A percentile compares a stretch with the other conserved stretches of the same genome.
phyloP scores from a whole-genome alignment of 1,140 invertebrate genomes.

The Gryllus bimaculatus region DNA sequence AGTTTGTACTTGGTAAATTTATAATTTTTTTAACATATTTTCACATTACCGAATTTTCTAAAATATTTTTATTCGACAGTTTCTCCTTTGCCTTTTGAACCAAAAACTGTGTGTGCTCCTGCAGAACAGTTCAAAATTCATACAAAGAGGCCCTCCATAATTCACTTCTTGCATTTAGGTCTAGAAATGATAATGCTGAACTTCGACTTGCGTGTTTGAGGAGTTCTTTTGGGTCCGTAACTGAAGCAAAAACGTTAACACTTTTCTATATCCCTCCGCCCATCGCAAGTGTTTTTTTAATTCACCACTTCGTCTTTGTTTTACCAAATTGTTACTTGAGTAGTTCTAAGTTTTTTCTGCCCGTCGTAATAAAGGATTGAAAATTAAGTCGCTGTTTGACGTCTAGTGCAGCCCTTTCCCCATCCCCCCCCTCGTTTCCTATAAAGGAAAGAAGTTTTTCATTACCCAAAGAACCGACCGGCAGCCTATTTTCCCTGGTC shows the following conservation, averaged over 20 bases:
- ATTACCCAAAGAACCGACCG: background rate
- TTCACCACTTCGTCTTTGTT: background rate
- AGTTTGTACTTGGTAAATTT: too few relatives aligned
- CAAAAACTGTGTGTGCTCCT: too few relatives aligned
- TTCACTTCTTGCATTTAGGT: too few relatives aligned
- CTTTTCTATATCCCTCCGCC: too few relatives aligned
- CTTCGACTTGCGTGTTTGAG: background rate
- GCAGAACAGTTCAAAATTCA: too few relatives aligned
- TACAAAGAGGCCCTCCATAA: too few relatives aligned
- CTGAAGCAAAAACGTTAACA: too few relatives aligned
- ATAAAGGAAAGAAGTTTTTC: background rate
- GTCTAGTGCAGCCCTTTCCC: background rate
- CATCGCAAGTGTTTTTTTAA: background rate
- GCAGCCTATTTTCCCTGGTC: background rate
- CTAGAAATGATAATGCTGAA: background rate
- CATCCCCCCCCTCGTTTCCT: background rate
- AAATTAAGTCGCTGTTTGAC: background rate
- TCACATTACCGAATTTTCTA: too few relatives aligned
- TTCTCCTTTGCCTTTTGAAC: too few relatives aligned
- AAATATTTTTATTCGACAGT: too few relatives aligned
- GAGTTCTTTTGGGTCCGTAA: background rate
- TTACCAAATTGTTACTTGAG: background rate
- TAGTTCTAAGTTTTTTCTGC: background rate
- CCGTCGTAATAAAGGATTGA: background rate
- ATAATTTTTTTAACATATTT: too few relatives aligned